A percentile compares a stretch with the other conserved stretches of the same genome.
phyloP scores from a whole-genome alignment of 2,113 vertebrate species.

The Gasterosteus aculeatus region DNA sequence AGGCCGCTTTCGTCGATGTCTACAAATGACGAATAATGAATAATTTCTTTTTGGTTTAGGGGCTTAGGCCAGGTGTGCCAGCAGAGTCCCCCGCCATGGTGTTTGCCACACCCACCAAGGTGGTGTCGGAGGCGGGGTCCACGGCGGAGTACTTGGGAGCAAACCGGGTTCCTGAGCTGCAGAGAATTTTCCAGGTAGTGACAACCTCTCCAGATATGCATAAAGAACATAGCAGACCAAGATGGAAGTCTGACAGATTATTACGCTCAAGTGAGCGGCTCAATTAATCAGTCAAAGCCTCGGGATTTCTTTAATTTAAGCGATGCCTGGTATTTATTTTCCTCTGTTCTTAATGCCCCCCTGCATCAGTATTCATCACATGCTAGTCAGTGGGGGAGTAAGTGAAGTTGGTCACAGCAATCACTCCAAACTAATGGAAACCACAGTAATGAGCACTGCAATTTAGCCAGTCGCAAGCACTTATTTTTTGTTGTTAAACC shows the following conservation, averaged over 20 bases:
- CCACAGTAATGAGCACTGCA: not conserved
- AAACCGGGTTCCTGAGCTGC: constrained; percentile 90
- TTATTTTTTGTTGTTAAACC: not conserved
- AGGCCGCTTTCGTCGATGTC: not conserved
- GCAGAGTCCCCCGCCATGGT: constrained; percentile 84
- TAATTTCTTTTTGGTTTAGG: constrained; percentile 79
- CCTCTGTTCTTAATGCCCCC: constrained; percentile 9
- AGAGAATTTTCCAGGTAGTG: constrained; percentile 91
- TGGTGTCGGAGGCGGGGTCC: constrained; percentile 74
- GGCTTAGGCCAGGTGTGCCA: constrained; percentile 83
- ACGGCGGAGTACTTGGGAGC: constrained; percentile 75
- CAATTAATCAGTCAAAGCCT: not conserved
- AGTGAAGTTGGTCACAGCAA: not conserved
- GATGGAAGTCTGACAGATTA: not conserved
- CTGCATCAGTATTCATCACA: constrained; percentile 13
- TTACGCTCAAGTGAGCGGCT: not conserved
- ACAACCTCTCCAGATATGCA: not conserved
- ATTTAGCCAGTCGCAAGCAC: not conserved
- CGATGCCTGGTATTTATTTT: constrained; percentile 21
- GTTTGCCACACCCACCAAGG: constrained; percentile 87
- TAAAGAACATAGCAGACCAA: not conserved
- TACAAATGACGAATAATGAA: not conserved
- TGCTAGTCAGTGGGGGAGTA: constrained; percentile 3
- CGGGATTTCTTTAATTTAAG: constrained; percentile 19
- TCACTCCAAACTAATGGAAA: constrained; percentile 37